Evolutionary conservation across 2,888 invertebrate species (phyloP).

Genomic region (Orthosia cruda): DNA sequence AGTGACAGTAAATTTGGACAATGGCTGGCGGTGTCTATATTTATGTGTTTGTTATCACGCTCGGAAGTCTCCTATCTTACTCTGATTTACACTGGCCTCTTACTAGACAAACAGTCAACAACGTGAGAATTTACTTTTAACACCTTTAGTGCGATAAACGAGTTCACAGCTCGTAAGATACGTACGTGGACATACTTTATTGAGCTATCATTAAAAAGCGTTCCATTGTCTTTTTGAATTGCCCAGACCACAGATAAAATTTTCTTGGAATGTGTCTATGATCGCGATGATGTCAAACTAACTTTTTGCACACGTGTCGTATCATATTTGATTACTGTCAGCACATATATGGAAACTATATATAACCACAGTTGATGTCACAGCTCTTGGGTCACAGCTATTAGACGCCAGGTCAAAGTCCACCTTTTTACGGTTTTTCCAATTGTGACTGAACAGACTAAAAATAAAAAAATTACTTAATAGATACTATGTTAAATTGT

Average conservation of each 20-base stretch:
- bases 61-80: conserved; percentile 85
- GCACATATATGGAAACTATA: conserved; percentile 40
- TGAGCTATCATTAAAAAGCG: conserved; percentile 43
- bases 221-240: conserved; percentile 39
- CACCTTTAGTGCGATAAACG: conserved; percentile 78
- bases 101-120: conserved; percentile 84
- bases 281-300: conserved; percentile 46
- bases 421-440: conserved; percentile 81
- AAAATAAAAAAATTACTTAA: conserved; percentile 89
- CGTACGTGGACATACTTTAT: conserved; percentile 60
- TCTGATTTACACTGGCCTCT: conserved; percentile 85
- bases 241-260: background rate
- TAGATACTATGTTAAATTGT: conserved; percentile 84
- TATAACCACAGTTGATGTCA: conserved; percentile 62
- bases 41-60: conserved; percentile 89
- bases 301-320: conserved; percentile 42
- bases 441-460: conserved; percentile 80
- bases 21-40: conserved; percentile 85
- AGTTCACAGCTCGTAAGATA: conserved; percentile 73
- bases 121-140: conserved; percentile 82
- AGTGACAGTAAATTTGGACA: conserved; percentile 86
- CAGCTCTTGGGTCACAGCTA: conserved; percentile 52
- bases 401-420: conserved; percentile 75
- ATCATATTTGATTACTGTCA: conserved; percentile 37
- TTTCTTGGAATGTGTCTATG: conserved; percentile 4